phyloP scores from a whole-genome alignment of 2,113 vertebrate species.

The Vimba vimba region DNA sequence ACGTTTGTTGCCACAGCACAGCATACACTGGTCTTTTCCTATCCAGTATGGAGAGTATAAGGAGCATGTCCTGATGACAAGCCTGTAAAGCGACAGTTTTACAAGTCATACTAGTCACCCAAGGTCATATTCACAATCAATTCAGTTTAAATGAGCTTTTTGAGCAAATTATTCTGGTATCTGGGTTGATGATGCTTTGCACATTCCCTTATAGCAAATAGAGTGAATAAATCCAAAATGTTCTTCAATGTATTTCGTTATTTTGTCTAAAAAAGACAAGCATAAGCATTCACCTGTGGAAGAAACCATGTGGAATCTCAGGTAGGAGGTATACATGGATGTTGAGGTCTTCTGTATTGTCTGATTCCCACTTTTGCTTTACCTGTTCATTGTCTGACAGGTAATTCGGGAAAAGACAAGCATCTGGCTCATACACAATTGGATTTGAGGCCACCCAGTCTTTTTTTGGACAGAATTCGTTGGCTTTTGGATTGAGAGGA shows the following conservation, averaged over 20 bases:
- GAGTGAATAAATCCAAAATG: neutral
- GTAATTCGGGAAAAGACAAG: slow-evolving; percentile 74
- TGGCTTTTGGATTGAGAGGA: slow-evolving; percentile 66
- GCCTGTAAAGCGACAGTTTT: slow-evolving; percentile 57
- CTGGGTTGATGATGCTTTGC: neutral
- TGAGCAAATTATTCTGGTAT: neutral
- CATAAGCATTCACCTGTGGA: slow-evolving; percentile 69
- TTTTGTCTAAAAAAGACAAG: neutral
- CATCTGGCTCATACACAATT: slow-evolving; percentile 10
- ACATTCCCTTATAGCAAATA: neutral
- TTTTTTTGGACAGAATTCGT: slow-evolving; percentile 68
- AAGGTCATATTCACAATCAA: neutral
- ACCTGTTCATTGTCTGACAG: slow-evolving; percentile 67
- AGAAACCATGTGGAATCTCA: slow-evolving; percentile 72
- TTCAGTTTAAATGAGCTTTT: neutral
- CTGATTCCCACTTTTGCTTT: slow-evolving; percentile 68
- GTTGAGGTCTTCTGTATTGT: slow-evolving; percentile 67
- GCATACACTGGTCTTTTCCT: slow-evolving; percentile 69
- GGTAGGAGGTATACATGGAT: slow-evolving; percentile 72
- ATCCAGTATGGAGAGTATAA: slow-evolving; percentile 70
- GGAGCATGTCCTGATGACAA: slow-evolving; percentile 75
- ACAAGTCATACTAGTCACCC: neutral
- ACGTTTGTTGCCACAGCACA: slow-evolving; percentile 64
- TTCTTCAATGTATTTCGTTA: neutral
- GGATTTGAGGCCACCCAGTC: slow-evolving; percentile 36